phyloP scores from a whole-genome alignment of 1,140 invertebrate genomes.

The Ephestia elutella region DNA sequence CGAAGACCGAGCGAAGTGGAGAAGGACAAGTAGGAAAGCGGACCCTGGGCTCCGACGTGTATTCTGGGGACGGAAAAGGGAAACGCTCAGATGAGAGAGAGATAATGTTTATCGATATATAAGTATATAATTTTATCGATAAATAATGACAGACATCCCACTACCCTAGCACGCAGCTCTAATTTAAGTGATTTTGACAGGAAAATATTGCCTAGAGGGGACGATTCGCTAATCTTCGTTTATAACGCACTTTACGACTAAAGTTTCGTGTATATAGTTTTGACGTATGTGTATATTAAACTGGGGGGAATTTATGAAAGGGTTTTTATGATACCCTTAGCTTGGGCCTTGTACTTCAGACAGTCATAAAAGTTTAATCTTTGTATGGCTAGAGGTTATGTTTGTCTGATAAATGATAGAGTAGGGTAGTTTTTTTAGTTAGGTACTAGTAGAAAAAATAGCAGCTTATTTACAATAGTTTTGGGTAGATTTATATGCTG shows the following conservation, averaged over 20 bases:
- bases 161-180: background rate
- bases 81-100: no score
- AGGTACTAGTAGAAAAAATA: no score
- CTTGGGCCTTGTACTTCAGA: background rate
- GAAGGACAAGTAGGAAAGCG: no score
- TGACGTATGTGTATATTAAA: constrained; percentile 5
- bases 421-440: no score
- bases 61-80: no score
- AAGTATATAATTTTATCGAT: no score
- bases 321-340: background rate
- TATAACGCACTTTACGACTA: background rate
- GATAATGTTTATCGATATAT: no score
- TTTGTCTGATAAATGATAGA: no score
- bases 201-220: constrained; percentile 1
- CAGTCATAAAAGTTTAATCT: background rate
- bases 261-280: constrained; percentile 2
- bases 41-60: no score
- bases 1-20: no score
- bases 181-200: constrained; percentile 16
- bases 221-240: background rate
- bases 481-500: no score
- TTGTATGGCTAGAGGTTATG: background rate
- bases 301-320: background rate
- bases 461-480: no score
- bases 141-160: background rate